Percentiles rank a stretch among this genome's conserved stretches.
Evolutionary conservation across 2,797 vertebrate genomes (phyloP).

Genomic region (Arrhamphus sclerolepis): DNA sequence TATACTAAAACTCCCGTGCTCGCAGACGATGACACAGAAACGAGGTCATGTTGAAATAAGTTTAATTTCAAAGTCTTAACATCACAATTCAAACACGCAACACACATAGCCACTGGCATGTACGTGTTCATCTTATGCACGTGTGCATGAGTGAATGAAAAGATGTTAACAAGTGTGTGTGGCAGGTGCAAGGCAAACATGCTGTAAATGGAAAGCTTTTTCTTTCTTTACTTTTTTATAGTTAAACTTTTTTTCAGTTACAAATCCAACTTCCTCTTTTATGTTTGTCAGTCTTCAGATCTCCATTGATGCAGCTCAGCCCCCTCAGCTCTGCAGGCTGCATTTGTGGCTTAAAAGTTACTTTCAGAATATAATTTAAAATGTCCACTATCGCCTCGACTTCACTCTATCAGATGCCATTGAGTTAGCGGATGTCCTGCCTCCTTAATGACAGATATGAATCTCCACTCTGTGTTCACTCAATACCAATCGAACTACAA

Average conservation of each 20-base stretch:
- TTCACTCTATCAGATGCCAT: conserved; percentile 35
- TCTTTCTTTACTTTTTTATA: conserved; percentile 3
- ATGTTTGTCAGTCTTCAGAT: conserved; percentile 30
- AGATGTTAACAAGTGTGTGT: conserved; percentile 2
- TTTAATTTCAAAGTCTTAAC: conserved; percentile 57
- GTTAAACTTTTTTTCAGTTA: not conserved
- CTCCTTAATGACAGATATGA: conserved; percentile 49
- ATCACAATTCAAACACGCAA: conserved; percentile 56
- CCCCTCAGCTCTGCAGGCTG: conserved; percentile 40
- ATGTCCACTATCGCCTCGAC: conserved; percentile 2
- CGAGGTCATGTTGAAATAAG: conserved; percentile 57
- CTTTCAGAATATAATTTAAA: conserved; percentile 22
- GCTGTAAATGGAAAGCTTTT: conserved; percentile 14
- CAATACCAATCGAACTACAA: conserved; percentile 61
- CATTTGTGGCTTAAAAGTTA: conserved; percentile 14
- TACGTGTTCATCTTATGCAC: conserved; percentile 4
- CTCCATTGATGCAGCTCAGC: conserved; percentile 59
- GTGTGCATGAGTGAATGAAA: conserved; percentile 4
- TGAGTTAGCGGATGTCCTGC: conserved; percentile 44
- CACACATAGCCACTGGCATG: conserved; percentile 48
- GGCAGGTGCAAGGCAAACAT: conserved; percentile 14
- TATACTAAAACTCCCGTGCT: conserved; percentile 18
- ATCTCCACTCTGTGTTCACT: conserved; percentile 47
- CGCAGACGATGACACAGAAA: conserved; percentile 48
- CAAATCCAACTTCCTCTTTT: conserved; percentile 13